Base-by-base conservation (phyloP, 2,888 invertebrate genomes). In the Diarsia brunnea region DNA sequence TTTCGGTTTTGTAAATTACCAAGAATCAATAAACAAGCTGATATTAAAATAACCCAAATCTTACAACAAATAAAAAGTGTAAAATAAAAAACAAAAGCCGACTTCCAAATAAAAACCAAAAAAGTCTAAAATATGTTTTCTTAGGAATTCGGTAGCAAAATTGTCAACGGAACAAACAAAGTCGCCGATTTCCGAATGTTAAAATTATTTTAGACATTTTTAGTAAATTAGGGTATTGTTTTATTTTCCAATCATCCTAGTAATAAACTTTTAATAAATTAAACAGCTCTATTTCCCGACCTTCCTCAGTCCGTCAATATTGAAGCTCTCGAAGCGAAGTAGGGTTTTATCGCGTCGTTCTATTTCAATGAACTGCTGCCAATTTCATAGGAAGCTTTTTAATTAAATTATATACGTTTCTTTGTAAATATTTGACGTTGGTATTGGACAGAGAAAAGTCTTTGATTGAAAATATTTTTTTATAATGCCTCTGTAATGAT, bases 321-420 rank as follows among this genome's bases (percentile, higher is more conserved):
- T 51, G 53, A 79, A n/a, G 79, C 66, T 45, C 60, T 53, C n/a
- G 27, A 24, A 65, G 38, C 47, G 60, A n/a, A 78, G 31, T 61
- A 21, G 27, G 2, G 24, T 60, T 78, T 61, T 79, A 79, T 72
- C 66, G 47, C 31, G 24, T 16, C 61, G 4, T 78, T 66, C 49
- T 24, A 49, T 43, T 79, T 73, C 73, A 65, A 63, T 66, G 27
- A 79, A 66, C 47, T 49, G 31, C 10, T 31, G 24, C 55, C 64
- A 55, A 55, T 55, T 64, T 49, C n/a, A 71, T 14, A 11, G n/a
- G 7, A 63, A 79, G 73, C 80, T 80, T 73, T 73, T 73, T 43
- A 73, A 73, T 80, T 80, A 55, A 73, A 65, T 47, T 61, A 49
- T 66, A 49, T 53, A 61, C 63, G 49, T 67, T 43, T 49, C 24